A percentile compares a stretch with the other conserved stretches of the same genome.
phyloP scores from a whole-genome alignment of 2,797 vertebrate genomes.

The Gambusia yucatana region DNA sequence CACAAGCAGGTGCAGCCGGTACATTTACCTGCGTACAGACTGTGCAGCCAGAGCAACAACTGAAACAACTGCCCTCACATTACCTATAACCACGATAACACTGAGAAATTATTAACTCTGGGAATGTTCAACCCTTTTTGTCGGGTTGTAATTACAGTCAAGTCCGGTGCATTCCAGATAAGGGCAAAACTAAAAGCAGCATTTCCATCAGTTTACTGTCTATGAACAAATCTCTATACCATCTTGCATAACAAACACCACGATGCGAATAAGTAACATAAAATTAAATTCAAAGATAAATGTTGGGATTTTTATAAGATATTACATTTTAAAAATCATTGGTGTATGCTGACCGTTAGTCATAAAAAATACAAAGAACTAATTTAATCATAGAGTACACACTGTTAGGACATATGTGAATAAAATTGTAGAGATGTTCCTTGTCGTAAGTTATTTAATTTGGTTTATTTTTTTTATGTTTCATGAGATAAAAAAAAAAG shows the following conservation, averaged over 20 bases:
- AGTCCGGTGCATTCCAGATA: background rate
- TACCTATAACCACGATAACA: background rate
- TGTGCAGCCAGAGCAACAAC: conserved; percentile 5
- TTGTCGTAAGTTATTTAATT: background rate
- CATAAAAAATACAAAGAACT: background rate
- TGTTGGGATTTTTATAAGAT: background rate
- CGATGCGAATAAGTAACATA: background rate
- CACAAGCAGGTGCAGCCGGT: background rate
- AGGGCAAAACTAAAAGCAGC: background rate
- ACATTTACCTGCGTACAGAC: conserved; percentile 26
- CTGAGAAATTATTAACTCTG: conserved; percentile 58
- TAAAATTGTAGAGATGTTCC: background rate
- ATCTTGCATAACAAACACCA: background rate
- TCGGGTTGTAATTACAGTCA: background rate
- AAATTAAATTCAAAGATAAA: background rate
- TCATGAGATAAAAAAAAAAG: background rate
- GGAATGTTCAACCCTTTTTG: conserved; percentile 6
- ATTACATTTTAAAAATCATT: background rate
- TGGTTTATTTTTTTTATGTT: background rate
- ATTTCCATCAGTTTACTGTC: background rate
- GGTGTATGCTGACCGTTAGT: background rate
- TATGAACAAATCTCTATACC: background rate
- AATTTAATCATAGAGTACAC: background rate
- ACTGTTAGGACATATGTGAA: background rate
- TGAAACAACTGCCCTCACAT: conserved; percentile 5